phyloP scores from a whole-genome alignment of 2,888 invertebrate species.

The Spatulosminthurus flaviceps region DNA sequence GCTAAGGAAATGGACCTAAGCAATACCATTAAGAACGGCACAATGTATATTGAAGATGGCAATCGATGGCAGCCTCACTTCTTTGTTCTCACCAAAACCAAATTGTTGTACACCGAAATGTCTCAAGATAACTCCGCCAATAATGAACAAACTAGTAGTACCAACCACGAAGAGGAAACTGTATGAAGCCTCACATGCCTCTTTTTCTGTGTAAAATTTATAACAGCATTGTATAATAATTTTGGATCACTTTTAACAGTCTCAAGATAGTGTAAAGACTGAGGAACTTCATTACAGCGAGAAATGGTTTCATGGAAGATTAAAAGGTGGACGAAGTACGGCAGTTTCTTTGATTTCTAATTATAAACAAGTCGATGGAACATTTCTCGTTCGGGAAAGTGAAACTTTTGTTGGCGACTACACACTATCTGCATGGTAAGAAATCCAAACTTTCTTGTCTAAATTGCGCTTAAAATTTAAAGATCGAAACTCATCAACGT shows the following conservation, averaged over 20 bases:
- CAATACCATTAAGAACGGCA: conserved; percentile 87
- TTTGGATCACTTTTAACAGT: conserved; percentile 66
- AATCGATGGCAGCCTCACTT: conserved; percentile 93
- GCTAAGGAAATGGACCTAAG: conserved; percentile 77
- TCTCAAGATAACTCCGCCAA: conserved; percentile 64
- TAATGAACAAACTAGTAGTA: conserved; percentile 67
- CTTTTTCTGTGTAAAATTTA: not conserved
- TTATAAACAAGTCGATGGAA: conserved; percentile 88
- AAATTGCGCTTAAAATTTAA: too few species aligned
- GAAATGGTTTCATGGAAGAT: conserved; percentile 92
- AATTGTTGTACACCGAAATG: conserved; percentile 86
- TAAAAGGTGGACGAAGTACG: conserved; percentile 81
- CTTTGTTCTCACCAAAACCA: conserved; percentile 87
- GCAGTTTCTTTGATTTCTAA: conserved; percentile 78
- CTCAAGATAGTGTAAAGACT: conserved; percentile 66
- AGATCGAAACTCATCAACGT: too few species aligned
- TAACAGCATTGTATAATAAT: not conserved
- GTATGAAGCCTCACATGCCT: conserved; percentile 28
- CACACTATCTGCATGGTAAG: conserved; percentile 90
- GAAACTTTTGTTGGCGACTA: conserved; percentile 97
- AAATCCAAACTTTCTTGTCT: too few species aligned
- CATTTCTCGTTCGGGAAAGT: conserved; percentile 91
- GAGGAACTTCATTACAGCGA: conserved; percentile 89
- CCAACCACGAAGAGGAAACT: conserved; percentile 72
- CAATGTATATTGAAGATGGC: conserved; percentile 88